phyloP scores from a whole-genome alignment of 64 coral and sea anemone species.

The Hydrozoanthus tunicans region DNA sequence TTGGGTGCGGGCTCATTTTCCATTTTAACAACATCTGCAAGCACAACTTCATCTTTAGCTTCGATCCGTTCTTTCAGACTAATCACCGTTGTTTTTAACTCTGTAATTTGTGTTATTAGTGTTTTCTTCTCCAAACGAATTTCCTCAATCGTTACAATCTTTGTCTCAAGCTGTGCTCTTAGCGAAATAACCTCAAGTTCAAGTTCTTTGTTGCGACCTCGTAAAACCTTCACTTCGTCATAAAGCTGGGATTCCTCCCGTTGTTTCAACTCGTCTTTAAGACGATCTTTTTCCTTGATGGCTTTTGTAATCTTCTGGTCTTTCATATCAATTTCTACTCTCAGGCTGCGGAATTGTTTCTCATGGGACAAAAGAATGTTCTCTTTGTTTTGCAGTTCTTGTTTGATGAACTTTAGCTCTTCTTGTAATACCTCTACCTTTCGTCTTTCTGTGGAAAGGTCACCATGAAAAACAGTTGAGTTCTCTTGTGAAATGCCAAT shows the following conservation, averaged over 20 bases:
- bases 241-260: background rate
- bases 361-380: background rate
- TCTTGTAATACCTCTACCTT: background rate
- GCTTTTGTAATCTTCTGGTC: constrained; percentile 13
- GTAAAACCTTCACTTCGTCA: background rate
- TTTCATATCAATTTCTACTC: constrained; percentile 34
- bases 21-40: background rate
- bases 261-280: constrained; percentile 34
- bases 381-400: constrained; percentile 26
- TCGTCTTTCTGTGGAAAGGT: background rate
- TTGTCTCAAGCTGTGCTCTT: constrained; percentile 21
- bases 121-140: constrained; percentile 5
- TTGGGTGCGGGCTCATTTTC: background rate
- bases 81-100: constrained; percentile 23
- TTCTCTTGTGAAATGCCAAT: background rate
- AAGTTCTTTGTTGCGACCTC: constrained; percentile 4
- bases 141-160: constrained; percentile 22
- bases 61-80: background rate
- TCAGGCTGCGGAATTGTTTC: constrained; percentile 42
- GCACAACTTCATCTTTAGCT: background rate
- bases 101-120: constrained; percentile 28
- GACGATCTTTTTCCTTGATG: constrained; percentile 26
- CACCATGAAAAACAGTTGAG: background rate
- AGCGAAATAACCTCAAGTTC: constrained; percentile 25
- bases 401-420: constrained; percentile 11